Base-by-base conservation (phyloP, 2,797 vertebrate species). In the Hyperoplus immaculatus region DNA sequence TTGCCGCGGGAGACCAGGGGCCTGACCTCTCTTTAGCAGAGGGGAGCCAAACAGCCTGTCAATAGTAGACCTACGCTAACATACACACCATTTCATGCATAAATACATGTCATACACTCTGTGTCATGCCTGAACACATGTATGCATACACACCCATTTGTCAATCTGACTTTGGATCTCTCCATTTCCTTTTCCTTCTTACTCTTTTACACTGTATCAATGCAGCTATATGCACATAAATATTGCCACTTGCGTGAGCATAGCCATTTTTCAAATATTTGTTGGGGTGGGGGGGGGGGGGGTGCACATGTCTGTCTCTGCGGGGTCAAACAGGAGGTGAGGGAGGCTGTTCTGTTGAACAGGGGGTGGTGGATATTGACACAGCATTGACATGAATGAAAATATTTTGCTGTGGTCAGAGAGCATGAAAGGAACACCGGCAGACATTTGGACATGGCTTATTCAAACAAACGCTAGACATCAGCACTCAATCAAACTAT, bases 321-420 rank as follows among this genome's bases (percentile, higher is more conserved):
- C 3, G 46, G 29, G 83, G 82, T 77, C 78, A 81, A 62, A 81
- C 73, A 77, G 78, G 77, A 88, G 82, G 80, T 60, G 77, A 73
- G 66, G 63, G 68, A 64, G 69, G 74, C 79, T 87, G n/a, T n/a
- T 77, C 81, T 84, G 83, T 68, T 67, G 61, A 78, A 72, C 81
- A 41, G 74, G 67, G 63, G 29, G 29, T 29, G 29, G 72, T 83
- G 85, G 87, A 94, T 94, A 91, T 94, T 94, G 94, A 93, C 91
- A 89, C 83, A 93, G 87, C 88, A 91, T 93, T 92, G 93, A 87
- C 89, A 90, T 89, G 89, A 94, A 77, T 87, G 88, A 94, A 95
- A 94, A 94, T 94, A 94, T 95, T 95, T 92, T 92, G 29, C 79
- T 85, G 56, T 93, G 89, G 88, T 92, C 90, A 77, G 84, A 75